Conservation (phyloP, 2,888 invertebrate species). For the Petrophora chlorosata region DNA sequence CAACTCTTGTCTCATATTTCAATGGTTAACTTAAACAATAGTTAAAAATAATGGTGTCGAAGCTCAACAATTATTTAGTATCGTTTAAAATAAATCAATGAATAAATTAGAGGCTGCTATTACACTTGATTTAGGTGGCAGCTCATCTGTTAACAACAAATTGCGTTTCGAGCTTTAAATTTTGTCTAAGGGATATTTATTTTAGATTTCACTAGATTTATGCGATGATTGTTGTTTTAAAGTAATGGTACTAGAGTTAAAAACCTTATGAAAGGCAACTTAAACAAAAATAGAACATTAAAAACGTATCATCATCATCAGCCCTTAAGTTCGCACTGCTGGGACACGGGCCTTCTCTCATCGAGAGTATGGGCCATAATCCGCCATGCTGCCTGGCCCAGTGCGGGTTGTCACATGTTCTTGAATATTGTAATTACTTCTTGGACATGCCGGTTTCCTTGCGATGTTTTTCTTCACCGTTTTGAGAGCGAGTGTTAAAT, state of each 20-base stretch:
- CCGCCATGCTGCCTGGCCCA: too few relatives aligned
- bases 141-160: slow-evolving; percentile 68
- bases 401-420: too few relatives aligned
- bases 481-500: too few relatives aligned
- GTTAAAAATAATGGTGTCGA: slow-evolving; percentile 74
- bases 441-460: too few relatives aligned
- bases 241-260: background rate
- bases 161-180: slow-evolving; percentile 53
- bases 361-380: too few relatives aligned
- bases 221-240: slow-evolving; percentile 39
- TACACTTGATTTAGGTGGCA: slow-evolving; percentile 76
- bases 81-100: slow-evolving; percentile 79
- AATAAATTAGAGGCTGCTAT: slow-evolving; percentile 76
- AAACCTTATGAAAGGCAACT: background rate
- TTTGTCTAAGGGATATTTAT: slow-evolving; percentile 37
- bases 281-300: too few relatives aligned
- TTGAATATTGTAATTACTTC: too few relatives aligned
- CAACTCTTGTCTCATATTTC: slow-evolving; percentile 43
- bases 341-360: too few relatives aligned
- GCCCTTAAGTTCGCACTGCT: too few relatives aligned
- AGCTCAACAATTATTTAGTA: slow-evolving; percentile 77
- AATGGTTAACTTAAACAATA: slow-evolving; percentile 71
- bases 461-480: too few relatives aligned
- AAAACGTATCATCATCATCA: too few relatives aligned
- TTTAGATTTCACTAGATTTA: slow-evolving; percentile 22